These are phyloP conservation scores for Hypotaenidia okinawae DNA, from an alignment of 2,797 vertebrate genomes.

Conservation along the genomic window DNA sequence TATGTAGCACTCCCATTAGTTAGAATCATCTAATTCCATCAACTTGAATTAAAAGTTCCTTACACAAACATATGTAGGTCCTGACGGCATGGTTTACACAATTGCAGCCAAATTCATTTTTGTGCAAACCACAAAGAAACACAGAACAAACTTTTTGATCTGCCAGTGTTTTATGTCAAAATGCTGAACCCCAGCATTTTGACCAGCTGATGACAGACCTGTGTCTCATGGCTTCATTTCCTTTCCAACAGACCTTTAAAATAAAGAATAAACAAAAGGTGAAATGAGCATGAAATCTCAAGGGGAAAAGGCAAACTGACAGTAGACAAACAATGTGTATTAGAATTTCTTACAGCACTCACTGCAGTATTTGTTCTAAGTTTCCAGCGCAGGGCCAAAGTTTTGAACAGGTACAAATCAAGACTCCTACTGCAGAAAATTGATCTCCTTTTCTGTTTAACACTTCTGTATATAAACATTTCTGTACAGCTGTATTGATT, in stretches of 20 bases:
- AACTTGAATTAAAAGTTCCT: background rate
- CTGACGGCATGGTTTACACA: background rate
- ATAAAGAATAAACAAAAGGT: background rate
- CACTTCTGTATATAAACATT: background rate
- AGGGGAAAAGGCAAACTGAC: background rate
- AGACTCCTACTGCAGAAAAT: background rate
- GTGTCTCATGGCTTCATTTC: background rate
- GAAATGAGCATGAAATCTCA: background rate
- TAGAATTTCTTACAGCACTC: background rate
- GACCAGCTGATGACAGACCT: background rate
- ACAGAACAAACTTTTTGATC: background rate
- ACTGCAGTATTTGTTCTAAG: background rate
- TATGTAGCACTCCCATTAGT: background rate
- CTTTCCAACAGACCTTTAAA: background rate
- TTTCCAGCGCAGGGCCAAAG: background rate
- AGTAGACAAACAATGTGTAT: background rate
- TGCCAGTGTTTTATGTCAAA: background rate
- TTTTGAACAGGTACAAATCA: background rate
- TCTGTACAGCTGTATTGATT: background rate
- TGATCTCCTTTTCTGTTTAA: background rate
- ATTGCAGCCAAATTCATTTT: background rate
- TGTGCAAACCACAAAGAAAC: background rate
- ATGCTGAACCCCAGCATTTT: background rate
- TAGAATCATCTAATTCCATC: background rate
- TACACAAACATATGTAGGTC: background rate